Conservation (phyloP, 2,797 vertebrate genomes). For the Lindbergichthys nudifrons region DNA sequence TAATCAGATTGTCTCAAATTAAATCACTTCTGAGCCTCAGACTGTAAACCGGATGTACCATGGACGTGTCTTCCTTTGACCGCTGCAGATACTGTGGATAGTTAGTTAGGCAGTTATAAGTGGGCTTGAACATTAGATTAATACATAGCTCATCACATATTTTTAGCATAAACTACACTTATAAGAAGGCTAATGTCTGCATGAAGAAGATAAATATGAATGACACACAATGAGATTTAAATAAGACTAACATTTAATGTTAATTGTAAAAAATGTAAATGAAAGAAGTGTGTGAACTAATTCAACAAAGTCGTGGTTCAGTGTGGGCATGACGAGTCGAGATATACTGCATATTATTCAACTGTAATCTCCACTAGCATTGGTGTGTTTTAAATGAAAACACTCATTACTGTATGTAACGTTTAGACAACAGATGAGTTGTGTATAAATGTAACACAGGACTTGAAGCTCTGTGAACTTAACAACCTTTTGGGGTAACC, state of each 20-base stretch:
- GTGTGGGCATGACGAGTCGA: not conserved
- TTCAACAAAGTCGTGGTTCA: not conserved
- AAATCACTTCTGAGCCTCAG: conserved; percentile 27
- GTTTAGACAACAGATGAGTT: not conserved
- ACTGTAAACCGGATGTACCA: conserved; percentile 5
- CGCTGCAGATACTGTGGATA: not conserved
- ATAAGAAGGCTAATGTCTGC: not conserved
- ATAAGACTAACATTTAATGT: not conserved
- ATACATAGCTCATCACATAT: not conserved
- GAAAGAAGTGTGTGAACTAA: not conserved
- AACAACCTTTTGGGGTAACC: not conserved
- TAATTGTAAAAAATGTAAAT: not conserved
- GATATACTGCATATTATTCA: not conserved
- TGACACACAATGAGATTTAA: not conserved
- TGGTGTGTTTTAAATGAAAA: conserved; percentile 9
- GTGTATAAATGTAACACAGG: not conserved
- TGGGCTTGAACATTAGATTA: not conserved
- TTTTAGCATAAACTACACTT: not conserved
- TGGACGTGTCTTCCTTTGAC: not conserved
- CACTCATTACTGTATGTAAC: not conserved
- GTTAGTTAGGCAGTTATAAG: not conserved
- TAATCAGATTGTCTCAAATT: conserved; percentile 60
- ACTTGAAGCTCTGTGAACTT: not conserved
- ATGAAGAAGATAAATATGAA: not conserved
- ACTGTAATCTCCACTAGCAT: not conserved